phyloP scores from a whole-genome alignment of 2,888 invertebrate species.

The Apotomis turbidana region DNA sequence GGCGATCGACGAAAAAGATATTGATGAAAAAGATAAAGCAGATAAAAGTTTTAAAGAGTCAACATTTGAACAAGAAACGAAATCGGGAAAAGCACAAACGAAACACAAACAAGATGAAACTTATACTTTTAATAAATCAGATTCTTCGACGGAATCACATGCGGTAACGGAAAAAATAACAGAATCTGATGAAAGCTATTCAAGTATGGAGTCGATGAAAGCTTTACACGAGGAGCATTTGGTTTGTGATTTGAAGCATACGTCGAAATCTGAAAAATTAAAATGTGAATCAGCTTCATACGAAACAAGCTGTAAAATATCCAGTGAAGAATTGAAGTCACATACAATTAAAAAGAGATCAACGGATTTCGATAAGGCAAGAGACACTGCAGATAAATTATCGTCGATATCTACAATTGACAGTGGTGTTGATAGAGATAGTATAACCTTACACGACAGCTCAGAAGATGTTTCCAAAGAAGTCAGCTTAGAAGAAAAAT shows the following conservation, averaged over 20 bases:
- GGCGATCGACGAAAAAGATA: conserved; percentile 53
- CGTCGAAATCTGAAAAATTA: background rate
- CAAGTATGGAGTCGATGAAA: conserved; percentile 31
- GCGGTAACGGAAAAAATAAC: conserved; percentile 36
- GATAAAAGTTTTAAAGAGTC: conserved; percentile 7
- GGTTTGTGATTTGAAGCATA: background rate
- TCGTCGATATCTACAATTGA: conserved; percentile 56
- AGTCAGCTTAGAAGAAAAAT: conserved; percentile 75
- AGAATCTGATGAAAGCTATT: conserved; percentile 42
- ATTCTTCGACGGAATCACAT: conserved; percentile 25
- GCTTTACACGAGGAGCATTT: conserved; percentile 4
- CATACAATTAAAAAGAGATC: conserved; percentile 32
- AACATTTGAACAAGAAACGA: conserved; percentile 26
- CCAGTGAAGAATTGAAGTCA: conserved; percentile 16
- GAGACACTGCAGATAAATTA: conserved; percentile 48
- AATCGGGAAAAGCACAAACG: conserved; percentile 19
- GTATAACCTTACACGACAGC: conserved; percentile 60
- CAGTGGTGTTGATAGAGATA: conserved; percentile 59
- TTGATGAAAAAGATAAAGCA: conserved; percentile 50
- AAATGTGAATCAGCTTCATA: background rate
- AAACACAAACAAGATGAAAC: background rate
- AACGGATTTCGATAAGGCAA: conserved; percentile 24
- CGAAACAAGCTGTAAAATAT: conserved; percentile 1
- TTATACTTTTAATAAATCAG: conserved; percentile 5
- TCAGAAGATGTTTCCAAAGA: conserved; percentile 77